Conservation (phyloP, 2,113 vertebrate genomes). For the Strix aluco region DNA sequence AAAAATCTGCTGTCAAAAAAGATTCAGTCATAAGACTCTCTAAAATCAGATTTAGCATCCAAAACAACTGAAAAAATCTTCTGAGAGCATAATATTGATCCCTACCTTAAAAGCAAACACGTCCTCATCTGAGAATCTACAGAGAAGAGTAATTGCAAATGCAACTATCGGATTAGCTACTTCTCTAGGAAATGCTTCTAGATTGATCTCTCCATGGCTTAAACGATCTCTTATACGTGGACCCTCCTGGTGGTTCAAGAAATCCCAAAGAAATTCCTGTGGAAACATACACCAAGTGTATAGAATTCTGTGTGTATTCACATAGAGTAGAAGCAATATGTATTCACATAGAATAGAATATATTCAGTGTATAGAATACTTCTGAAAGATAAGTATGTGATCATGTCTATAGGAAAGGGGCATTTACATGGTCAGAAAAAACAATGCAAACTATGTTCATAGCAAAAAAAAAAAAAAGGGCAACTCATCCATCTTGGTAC, state of each 20-base stretch:
- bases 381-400: not conserved
- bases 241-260: constrained; percentile 80
- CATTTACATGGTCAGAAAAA: not conserved
- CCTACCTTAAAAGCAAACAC: constrained; percentile 46
- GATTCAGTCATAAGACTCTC: not conserved
- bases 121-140: constrained; percentile 31
- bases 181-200: constrained; percentile 67
- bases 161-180: constrained; percentile 68
- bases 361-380: not conserved
- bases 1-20: not conserved
- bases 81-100: not conserved
- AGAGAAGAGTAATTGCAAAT: constrained; percentile 71
- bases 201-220: constrained; percentile 77
- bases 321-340: not conserved
- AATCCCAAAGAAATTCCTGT: constrained; percentile 83
- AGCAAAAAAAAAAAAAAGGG: not conserved
- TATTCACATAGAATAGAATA: not conserved
- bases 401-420: not conserved
- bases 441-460: not conserved
- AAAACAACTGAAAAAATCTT: not conserved
- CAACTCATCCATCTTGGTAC: not conserved
- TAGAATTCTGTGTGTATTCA: not conserved
- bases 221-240: constrained; percentile 79
- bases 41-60: not conserved
- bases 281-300: not conserved